phyloP scores from a whole-genome alignment of 2,113 vertebrate species.

The Setophaga petechia region DNA sequence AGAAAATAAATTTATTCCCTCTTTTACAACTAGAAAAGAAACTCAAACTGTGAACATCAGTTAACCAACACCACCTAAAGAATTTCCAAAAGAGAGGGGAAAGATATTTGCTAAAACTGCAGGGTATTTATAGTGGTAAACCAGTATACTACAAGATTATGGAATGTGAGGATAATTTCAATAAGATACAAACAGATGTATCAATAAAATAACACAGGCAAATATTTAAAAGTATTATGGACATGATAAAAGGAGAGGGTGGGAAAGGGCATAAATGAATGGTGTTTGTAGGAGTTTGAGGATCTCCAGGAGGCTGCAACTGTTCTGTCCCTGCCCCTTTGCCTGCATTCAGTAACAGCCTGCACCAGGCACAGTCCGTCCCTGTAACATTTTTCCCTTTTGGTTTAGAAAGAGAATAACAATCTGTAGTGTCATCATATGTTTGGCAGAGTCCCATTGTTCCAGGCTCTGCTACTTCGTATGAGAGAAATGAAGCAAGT shows the following conservation, averaged over 20 bases:
- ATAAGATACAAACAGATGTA: not conserved
- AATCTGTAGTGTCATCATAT: constrained; percentile 4
- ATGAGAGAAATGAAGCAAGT: not conserved
- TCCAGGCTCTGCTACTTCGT: constrained; percentile 22
- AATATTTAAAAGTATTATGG: not conserved
- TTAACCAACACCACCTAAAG: not conserved
- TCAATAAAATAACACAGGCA: not conserved
- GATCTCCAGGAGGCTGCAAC: not conserved
- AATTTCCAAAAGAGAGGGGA: not conserved
- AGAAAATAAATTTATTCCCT: not conserved
- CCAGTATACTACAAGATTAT: not conserved
- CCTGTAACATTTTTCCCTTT: constrained; percentile 27
- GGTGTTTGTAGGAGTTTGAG: not conserved
- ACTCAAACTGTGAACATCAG: not conserved
- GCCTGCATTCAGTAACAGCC: not conserved
- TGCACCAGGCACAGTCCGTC: constrained; percentile 12
- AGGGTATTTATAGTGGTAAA: not conserved
- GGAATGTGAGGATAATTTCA: not conserved
- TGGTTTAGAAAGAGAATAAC: constrained; percentile 43
- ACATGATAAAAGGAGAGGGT: not conserved
- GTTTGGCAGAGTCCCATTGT: constrained; percentile 37
- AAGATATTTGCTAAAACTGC: not conserved
- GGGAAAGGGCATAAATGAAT: accelerated
- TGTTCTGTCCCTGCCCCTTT: not conserved
- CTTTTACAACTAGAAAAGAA: not conserved